Evolutionary conservation across 64 coral and sea anemone species (phyloP), one percentile per base, ranked within the genome.

Genomic region (Platygyra sinensis): DNA sequence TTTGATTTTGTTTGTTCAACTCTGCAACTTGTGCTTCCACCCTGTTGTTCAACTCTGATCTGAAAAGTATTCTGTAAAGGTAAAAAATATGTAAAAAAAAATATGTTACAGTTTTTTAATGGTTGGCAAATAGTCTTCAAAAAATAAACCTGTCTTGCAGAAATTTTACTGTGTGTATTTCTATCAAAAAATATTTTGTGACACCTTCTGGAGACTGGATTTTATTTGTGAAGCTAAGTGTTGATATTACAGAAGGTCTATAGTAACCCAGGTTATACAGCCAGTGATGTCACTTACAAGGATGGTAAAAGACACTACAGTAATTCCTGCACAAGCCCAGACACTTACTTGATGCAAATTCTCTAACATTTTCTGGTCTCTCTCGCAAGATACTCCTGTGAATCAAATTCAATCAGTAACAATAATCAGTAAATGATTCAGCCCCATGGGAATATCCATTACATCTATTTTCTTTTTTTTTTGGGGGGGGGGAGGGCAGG

Each of bases 291-390:
- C 42, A 46, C 42, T 46, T 46, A 46, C 42, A 46, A 46, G 42
- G 42, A 46, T 46, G 4, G 42, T 46, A 65, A 65, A 20, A 19
- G 24, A 19, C 4, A 67, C 24, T 25, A 42, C 32, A 36, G 24
- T 80, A 10, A 61, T 15, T 19, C 11, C 61, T 32, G 54, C 11
- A 80, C 54, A 80, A 30, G 65, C 24, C 5, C 31, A 86, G 9
- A 11, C 10, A 78, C 93, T 94, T 60, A 94, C 88, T 87, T 90
- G 93, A 90, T 33, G 93, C 93, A 91, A 91, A 94, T 74, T 94
- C 93, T 73, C 93, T 94, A 51, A 91, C 89, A 74, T 79, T 91
- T 17, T 91, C 82, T 73, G 89, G 89, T 87, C 93, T 94, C 73
- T 90, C 89, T 80, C 46, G 88, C 36, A 94, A 71, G 60, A 94